phyloP scores from a whole-genome alignment of 2,113 vertebrate species.

The Toxostoma redivivum region DNA sequence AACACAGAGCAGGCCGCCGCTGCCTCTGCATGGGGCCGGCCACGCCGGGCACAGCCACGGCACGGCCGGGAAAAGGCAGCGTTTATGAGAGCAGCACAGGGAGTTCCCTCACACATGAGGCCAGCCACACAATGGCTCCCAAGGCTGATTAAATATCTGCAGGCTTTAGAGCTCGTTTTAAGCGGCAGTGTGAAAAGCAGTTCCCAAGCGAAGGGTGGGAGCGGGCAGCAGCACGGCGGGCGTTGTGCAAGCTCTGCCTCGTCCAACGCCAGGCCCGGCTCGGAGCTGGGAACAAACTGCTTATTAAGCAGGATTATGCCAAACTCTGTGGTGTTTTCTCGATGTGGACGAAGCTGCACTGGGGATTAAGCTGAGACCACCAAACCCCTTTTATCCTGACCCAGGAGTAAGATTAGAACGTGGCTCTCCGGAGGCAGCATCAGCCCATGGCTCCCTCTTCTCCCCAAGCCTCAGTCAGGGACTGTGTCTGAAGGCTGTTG shows the following conservation, averaged over 20 bases:
- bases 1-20: not conserved
- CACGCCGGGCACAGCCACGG: not conserved
- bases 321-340: not conserved
- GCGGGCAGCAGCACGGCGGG: not conserved
- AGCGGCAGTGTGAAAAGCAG: not conserved
- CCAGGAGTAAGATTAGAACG: not conserved
- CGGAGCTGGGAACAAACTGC: not conserved
- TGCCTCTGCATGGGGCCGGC: not conserved
- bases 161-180: not conserved
- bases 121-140: constrained; percentile 28
- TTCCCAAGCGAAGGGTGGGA: not conserved
- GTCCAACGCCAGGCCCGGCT: not conserved
- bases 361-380: not conserved
- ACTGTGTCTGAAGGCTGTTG: not conserved
- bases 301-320: not conserved
- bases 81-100: not conserved
- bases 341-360: not conserved
- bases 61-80: not conserved
- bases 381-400: not conserved
- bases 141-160: not conserved
- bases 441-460: not conserved
- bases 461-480: not conserved
- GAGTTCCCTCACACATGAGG: constrained; percentile 47
- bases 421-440: rapidly evolving
- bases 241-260: not conserved